Percentiles rank a stretch among this genome's conserved stretches.
Conservation (phyloP, 2,888 invertebrate genomes). For the Campopleginae sp. region DNA sequence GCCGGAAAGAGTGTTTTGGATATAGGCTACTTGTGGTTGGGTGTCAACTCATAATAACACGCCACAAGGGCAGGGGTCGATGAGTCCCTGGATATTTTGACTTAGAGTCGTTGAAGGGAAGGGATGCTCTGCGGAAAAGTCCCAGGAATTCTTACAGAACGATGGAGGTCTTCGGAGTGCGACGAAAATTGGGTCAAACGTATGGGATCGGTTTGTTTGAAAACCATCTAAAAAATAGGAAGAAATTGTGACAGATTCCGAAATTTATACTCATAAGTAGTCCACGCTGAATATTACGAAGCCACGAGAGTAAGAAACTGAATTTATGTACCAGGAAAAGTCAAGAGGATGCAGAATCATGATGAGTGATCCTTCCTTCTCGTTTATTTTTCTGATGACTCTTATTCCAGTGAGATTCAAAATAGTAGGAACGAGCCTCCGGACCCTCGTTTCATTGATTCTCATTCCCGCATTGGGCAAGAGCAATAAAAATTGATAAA, state of each 20-base stretch:
- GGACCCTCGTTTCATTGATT: not conserved
- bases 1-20: too few species aligned
- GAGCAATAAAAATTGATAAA: conserved; percentile 9
- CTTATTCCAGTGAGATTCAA: not conserved
- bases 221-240: not conserved
- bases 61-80: too few species aligned
- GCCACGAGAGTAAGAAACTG: not conserved
- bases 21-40: too few species aligned
- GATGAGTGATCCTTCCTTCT: not conserved
- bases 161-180: too few species aligned
- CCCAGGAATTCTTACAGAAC: too few species aligned
- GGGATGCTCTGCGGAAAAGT: too few species aligned
- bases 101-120: too few species aligned
- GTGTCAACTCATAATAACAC: too few species aligned
- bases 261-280: not conserved
- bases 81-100: too few species aligned
- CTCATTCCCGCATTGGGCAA: not conserved
- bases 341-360: not conserved
- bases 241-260: not conserved
- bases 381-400: not conserved
- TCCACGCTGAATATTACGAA: not conserved
- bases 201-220: too few species aligned
- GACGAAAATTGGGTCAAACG: too few species aligned
- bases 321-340: not conserved
- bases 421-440: not conserved